Evolutionary conservation across 2,888 invertebrate species (phyloP), one percentile per base, ranked within the genome.

Genomic region (Eueremaeus valkanovi): DNA sequence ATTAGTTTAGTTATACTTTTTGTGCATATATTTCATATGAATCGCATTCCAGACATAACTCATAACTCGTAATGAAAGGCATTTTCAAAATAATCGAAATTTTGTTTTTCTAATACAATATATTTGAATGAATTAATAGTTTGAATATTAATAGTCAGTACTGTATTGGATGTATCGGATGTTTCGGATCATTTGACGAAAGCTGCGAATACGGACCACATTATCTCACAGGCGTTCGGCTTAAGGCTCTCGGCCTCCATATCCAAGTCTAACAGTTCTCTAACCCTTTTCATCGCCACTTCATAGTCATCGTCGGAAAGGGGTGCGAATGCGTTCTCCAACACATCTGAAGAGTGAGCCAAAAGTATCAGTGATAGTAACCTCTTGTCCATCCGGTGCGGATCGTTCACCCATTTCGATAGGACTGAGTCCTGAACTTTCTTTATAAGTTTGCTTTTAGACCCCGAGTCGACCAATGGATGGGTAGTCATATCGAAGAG

Each of bases 401-500:
- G 92, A 85, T 98, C 97, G 79, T 97, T 97, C 70, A 95, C 93
- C 89, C 99, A 99, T 83, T 95, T 93, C 76, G 91, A 89, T 80
- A 99, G 86, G 72, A 99, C 95, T 36, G 96, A 92, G 85, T 99
- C 98, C 86, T 99, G 98, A 75, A 99, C 95, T 89, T 94, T 95
- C 87, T 96, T 97, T 77, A 99, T 95, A 82, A 99, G 88, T 81
- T 95, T 91, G 82, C 92, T 92, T 87, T 99, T 99, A 74, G 94
- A 90, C 80, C 91, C 89, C 85, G 93, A 93, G 84, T 99, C 97
- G 79, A 93, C 95, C 78, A 99, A 87, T 55, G 99, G 99, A 87
- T 99, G 99, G 81, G 99, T 99, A 74, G 99, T 99, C 97, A 99
- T 99, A 86, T 99, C 99, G 84, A 99, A 99, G 76, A 99, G 87